These are phyloP conservation scores for Shargacucullia verbasci DNA, from an alignment of 2,888 invertebrate genomes.

Conservation along the genomic window DNA sequence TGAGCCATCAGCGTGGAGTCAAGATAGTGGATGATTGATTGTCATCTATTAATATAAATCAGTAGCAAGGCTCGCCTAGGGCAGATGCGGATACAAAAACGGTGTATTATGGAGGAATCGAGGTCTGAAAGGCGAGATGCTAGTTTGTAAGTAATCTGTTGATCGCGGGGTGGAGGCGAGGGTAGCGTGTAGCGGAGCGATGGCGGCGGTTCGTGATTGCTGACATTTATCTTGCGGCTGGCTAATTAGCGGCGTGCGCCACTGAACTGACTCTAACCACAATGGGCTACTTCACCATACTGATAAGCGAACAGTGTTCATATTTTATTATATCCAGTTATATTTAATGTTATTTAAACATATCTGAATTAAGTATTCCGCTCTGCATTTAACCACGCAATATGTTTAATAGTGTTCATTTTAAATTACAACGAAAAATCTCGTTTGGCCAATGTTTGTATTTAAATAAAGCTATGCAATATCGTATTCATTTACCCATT, in stretches of 20 bases:
- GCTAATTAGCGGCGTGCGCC: conserved; percentile 76
- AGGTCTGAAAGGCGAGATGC: conserved; percentile 57
- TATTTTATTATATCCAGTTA: conserved; percentile 14
- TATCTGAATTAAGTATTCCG: background rate
- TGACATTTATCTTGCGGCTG: conserved; percentile 83
- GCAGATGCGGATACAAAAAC: conserved; percentile 54
- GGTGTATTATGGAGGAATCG: conserved; percentile 42
- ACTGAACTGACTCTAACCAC: conserved; percentile 66
- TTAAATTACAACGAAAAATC: conserved; percentile 1
- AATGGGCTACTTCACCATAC: conserved; percentile 52
- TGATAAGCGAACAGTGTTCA: conserved; percentile 38
- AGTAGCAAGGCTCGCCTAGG: conserved; percentile 42
- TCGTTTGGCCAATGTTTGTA: background rate
- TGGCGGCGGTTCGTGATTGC: conserved; percentile 78
- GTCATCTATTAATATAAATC: conserved; percentile 59
- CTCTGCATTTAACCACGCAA: conserved; percentile 2
- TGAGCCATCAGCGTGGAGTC: conserved; percentile 61
- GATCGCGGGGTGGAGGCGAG: conserved; percentile 43
- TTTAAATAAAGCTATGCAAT: conserved; percentile 20
- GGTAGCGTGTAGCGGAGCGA: conserved; percentile 62
- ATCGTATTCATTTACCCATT: conserved; percentile 7
- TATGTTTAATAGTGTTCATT: background rate
- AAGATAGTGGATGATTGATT: conserved; percentile 62
- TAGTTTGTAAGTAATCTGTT: conserved; percentile 69
- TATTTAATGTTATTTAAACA: conserved; percentile 1